phyloP scores from a whole-genome alignment of 1,140 invertebrate species.

The Procambarus virginalis region DNA sequence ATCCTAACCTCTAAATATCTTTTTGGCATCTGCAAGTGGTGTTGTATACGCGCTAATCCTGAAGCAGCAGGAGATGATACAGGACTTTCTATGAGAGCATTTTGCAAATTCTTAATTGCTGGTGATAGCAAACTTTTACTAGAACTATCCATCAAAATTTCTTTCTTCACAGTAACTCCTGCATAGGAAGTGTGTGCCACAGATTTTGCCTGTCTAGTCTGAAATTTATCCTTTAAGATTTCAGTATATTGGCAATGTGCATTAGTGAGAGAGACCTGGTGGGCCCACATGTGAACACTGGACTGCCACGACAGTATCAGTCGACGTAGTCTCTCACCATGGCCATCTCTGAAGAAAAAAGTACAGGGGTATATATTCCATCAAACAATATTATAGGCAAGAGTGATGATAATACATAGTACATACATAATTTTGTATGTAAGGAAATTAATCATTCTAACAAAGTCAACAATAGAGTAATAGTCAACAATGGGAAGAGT shows the following conservation, averaged over 20 bases:
- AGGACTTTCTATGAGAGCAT: conserved; percentile 10
- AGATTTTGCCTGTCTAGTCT: neutral
- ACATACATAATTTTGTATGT: no score
- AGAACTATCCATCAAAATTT: neutral
- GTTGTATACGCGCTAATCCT: neutral
- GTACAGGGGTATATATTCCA: neutral
- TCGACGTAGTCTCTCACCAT: neutral
- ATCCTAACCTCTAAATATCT: neutral
- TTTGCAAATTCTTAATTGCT: neutral
- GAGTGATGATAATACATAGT: no score
- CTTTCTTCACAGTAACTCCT: neutral
- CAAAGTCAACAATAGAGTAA: no score
- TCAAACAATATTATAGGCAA: no score
- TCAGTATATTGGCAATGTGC: neutral
- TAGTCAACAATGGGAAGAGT: no score
- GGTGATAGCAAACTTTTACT: neutral
- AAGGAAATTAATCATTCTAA: no score
- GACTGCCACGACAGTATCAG: conserved; percentile 1
- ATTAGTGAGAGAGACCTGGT: neutral
- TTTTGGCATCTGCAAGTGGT: neutral
- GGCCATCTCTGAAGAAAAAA: conserved; percentile 5
- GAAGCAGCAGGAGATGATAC: neutral
- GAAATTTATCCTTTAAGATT: neutral
- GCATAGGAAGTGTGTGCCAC: neutral
- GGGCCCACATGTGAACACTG: neutral